phyloP scores from a whole-genome alignment of 2,888 invertebrate species.

The Perizoma affinitatum region DNA sequence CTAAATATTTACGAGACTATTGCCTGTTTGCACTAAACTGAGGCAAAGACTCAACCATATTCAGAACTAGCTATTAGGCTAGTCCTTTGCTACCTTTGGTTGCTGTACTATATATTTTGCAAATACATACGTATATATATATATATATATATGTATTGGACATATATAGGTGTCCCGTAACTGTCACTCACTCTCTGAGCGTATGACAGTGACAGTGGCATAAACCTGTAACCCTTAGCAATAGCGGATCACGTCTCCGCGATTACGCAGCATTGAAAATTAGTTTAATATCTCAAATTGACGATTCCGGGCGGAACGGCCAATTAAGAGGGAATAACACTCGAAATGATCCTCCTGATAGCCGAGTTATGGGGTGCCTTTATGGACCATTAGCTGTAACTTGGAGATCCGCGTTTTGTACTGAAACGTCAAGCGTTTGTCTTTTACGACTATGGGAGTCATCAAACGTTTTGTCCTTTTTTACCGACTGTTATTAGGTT shows the following conservation, averaged over 20 bases:
- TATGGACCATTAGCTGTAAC: conserved; percentile 76
- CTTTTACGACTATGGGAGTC: background rate
- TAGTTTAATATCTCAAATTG: conserved; percentile 84
- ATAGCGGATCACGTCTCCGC: conserved; percentile 63
- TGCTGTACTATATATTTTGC: no score
- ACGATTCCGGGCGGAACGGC: conserved; percentile 80
- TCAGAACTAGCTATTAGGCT: no score
- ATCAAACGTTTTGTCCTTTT: background rate
- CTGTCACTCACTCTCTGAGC: no score
- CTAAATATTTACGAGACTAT: background rate
- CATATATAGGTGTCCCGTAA: no score
- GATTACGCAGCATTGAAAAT: conserved; percentile 82
- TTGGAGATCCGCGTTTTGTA: conserved; percentile 50
- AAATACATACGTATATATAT: no score
- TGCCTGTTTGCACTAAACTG: no score
- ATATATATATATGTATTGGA: no score
- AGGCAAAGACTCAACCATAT: no score
- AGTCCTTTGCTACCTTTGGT: no score
- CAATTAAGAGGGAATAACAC: conserved; percentile 82
- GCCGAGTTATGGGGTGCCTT: conserved; percentile 81
- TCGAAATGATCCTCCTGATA: conserved; percentile 76
- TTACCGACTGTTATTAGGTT: background rate
- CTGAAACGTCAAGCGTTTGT: conserved; percentile 24
- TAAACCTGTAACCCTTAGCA: conserved; percentile 52
- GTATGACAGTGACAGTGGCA: no score